phyloP scores from a whole-genome alignment of 2,888 invertebrate genomes.

The Dicycla oo region DNA sequence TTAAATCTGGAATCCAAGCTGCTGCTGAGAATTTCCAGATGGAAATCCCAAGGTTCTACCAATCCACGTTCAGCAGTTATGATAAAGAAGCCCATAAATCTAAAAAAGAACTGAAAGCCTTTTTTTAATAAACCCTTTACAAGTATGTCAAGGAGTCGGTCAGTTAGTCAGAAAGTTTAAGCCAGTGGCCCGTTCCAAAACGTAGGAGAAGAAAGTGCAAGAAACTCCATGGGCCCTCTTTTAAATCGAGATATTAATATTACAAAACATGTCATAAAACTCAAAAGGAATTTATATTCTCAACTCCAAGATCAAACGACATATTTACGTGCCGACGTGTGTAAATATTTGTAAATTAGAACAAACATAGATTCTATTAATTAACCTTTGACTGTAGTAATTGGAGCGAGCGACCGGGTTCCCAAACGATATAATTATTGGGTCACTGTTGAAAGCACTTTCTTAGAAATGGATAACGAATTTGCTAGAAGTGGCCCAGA shows the following conservation, averaged over 20 bases:
- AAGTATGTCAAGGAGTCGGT: neutral
- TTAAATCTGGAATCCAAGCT: neutral
- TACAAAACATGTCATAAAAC: neutral
- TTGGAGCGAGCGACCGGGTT: constrained; percentile 36
- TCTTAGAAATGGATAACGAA: constrained; percentile 54
- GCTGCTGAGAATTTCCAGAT: neutral
- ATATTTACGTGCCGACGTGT: neutral
- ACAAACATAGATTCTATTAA: constrained; percentile 38
- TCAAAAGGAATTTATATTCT: neutral
- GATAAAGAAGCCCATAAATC: neutral
- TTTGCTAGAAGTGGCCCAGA: constrained; percentile 17
- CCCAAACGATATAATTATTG: constrained; percentile 57
- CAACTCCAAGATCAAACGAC: neutral
- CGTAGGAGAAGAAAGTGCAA: neutral
- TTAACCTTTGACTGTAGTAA: constrained; percentile 46
- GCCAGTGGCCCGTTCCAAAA: neutral
- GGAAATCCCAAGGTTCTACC: no score
- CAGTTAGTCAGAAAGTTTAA: neutral
- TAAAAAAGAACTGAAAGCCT: neutral
- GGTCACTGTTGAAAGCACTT: constrained; percentile 49
- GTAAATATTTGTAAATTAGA: constrained; percentile 43
- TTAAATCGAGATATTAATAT: neutral
- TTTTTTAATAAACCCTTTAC: neutral
- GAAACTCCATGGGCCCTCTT: neutral
- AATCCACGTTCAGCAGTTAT: neutral